These are phyloP conservation scores for Prolemur simus DNA, from an alignment of 2,113 vertebrate genomes.

Conservation along the genomic window DNA sequence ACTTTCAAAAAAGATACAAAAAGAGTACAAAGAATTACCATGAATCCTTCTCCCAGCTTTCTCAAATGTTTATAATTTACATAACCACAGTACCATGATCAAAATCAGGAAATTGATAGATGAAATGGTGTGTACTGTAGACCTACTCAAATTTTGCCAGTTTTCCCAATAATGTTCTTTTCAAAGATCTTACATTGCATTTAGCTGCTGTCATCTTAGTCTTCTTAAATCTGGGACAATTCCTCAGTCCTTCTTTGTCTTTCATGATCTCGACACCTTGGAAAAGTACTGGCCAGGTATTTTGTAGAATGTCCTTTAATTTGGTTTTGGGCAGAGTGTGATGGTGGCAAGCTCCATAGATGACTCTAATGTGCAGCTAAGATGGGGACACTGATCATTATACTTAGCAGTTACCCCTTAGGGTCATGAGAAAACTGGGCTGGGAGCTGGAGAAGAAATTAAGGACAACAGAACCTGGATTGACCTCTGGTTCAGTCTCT, in stretches of 20 bases:
- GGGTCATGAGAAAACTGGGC: not conserved
- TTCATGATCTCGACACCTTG: not conserved
- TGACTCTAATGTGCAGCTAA: not conserved
- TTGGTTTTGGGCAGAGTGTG: not conserved
- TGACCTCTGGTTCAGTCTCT: not conserved
- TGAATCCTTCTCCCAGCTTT: not conserved
- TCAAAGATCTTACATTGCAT: not conserved
- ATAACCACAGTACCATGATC: not conserved
- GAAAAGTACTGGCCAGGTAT: not conserved
- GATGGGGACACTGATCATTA: not conserved
- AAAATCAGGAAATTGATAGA: not conserved
- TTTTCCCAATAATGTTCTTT: not conserved
- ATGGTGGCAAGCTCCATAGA: not conserved
- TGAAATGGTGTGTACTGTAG: not conserved
- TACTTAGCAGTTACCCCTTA: not conserved
- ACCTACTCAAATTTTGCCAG: not conserved
- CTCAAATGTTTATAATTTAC: not conserved
- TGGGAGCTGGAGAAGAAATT: not conserved
- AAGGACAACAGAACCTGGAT: not conserved
- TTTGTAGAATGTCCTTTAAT: not conserved
- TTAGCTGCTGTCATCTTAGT: not conserved
- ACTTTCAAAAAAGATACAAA: not conserved
- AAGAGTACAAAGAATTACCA: not conserved
- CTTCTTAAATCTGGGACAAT: not conserved
- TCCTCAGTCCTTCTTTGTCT: not conserved